These are phyloP conservation scores for Huso huso DNA, from an alignment of 2,797 vertebrate species.

Conservation along the genomic window DNA sequence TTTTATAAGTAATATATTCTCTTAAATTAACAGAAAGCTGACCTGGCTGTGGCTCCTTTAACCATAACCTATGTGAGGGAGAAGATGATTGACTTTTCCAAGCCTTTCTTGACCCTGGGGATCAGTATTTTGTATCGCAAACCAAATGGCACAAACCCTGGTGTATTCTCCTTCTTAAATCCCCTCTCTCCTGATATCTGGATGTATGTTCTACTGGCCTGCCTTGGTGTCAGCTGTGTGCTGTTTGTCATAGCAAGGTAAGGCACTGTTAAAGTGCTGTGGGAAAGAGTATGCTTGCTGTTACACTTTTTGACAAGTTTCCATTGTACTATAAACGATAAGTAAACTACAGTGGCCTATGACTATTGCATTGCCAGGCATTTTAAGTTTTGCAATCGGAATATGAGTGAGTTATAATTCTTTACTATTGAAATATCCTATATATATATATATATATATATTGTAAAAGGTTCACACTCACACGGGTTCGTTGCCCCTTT, in stretches of 20 bases:
- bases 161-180: conserved; percentile 94
- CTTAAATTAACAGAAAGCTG: conserved; percentile 71
- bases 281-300: neutral
- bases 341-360: conserved; percentile 1
- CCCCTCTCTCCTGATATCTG: conserved; percentile 96
- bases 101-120: conserved; percentile 96
- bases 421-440: no score
- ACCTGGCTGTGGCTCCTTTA: conserved; percentile 90
- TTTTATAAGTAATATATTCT: no score
- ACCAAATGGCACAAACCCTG: conserved; percentile 93
- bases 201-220: conserved; percentile 96
- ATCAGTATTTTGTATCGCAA: conserved; percentile 96
- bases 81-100: conserved; percentile 97
- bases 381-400: no score
- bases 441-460: no score
- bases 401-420: no score
- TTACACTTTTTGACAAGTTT: neutral
- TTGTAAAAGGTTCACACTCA: no score
- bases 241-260: conserved; percentile 98
- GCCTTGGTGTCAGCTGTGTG: conserved; percentile 93
- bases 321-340: conserved; percentile 1
- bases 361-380: no score
- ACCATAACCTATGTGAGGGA: conserved; percentile 96
- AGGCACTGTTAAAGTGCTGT: conserved; percentile 25
- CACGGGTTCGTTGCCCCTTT: no score